Percentiles rank a stretch among this genome's conserved stretches.
These are phyloP conservation scores for Meta bourneti DNA, from an alignment of 2,888 invertebrate species.

Conservation along the genomic window DNA sequence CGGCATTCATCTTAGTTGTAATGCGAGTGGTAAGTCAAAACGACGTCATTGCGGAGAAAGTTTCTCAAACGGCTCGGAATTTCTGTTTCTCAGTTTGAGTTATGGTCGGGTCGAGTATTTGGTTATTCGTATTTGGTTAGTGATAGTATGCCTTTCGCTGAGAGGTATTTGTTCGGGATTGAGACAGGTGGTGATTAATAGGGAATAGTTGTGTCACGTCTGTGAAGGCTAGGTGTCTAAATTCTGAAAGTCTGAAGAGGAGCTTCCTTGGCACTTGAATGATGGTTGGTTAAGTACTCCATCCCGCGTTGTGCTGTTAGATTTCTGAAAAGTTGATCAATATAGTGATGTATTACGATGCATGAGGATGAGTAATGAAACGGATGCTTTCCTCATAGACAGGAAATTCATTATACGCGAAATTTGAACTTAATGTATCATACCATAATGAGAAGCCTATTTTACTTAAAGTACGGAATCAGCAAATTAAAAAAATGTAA, in stretches of 20 bases:
- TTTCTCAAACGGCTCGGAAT: slow-evolving; percentile 29
- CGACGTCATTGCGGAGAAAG: slow-evolving; percentile 41
- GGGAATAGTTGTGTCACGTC: background rate
- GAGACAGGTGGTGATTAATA: background rate
- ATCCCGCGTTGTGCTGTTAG: too few relatives aligned
- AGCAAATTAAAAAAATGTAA: too few relatives aligned
- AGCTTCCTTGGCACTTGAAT: too few relatives aligned
- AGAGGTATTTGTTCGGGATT: background rate
- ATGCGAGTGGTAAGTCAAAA: slow-evolving; percentile 53
- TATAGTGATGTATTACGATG: too few relatives aligned
- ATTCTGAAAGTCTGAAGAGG: background rate
- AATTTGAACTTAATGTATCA: too few relatives aligned
- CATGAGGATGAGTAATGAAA: too few relatives aligned
- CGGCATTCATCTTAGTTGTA: slow-evolving; percentile 48
- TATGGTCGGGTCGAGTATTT: background rate
- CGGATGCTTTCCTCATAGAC: too few relatives aligned
- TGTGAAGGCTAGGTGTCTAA: background rate
- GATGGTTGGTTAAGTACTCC: too few relatives aligned
- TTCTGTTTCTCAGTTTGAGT: slow-evolving; percentile 5
- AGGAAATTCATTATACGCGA: too few relatives aligned
- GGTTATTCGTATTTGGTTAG: background rate
- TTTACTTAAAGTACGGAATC: too few relatives aligned
- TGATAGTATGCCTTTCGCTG: background rate
- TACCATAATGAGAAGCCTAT: too few relatives aligned
- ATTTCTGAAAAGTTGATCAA: too few relatives aligned